Percentiles rank a stretch among this genome's conserved stretches.
Evolutionary conservation across 1,140 invertebrate species (phyloP).

Genomic region (Heliconius melpomene): DNA sequence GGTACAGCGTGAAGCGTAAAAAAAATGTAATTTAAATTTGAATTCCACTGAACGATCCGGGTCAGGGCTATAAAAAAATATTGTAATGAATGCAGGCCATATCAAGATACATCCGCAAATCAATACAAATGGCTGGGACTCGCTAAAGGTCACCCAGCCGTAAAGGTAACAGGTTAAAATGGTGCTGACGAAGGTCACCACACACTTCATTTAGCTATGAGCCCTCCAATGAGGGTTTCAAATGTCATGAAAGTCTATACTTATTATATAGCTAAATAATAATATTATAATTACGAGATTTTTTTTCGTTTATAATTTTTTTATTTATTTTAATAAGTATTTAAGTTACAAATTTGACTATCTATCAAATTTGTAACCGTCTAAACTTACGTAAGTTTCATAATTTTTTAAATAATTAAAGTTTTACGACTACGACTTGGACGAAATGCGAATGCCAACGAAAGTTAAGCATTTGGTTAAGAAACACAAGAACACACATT

Average conservation of each 20-base stretch:
- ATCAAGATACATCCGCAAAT: slow-evolving; percentile 12
- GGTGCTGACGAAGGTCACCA: slow-evolving; percentile 16
- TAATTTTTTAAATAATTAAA: too few relatives aligned
- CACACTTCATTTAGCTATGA: slow-evolving; percentile 20
- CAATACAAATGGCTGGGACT: slow-evolving; percentile 6
- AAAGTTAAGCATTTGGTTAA: too few relatives aligned
- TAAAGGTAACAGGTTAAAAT: slow-evolving; percentile 33
- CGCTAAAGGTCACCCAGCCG: slow-evolving; percentile 12
- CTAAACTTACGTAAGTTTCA: too few relatives aligned
- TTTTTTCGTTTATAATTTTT: too few relatives aligned
- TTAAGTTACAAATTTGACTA: too few relatives aligned
- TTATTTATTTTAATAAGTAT: too few relatives aligned
- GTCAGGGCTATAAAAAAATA: slow-evolving; percentile 1
- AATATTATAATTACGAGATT: background rate
- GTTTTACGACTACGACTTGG: too few relatives aligned
- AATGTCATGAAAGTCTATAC: slow-evolving; percentile 3
- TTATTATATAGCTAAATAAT: background rate
- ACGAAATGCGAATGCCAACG: too few relatives aligned
- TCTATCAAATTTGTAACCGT: too few relatives aligned
- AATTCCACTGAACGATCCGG: background rate
- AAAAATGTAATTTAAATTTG: background rate
- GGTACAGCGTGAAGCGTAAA: background rate
- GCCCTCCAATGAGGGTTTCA: slow-evolving; percentile 16
- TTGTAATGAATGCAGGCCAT: background rate
- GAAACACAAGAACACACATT: too few relatives aligned